Base-by-base conservation (phyloP, 2,888 invertebrate species). In the Ichneumoninae sp. region DNA sequence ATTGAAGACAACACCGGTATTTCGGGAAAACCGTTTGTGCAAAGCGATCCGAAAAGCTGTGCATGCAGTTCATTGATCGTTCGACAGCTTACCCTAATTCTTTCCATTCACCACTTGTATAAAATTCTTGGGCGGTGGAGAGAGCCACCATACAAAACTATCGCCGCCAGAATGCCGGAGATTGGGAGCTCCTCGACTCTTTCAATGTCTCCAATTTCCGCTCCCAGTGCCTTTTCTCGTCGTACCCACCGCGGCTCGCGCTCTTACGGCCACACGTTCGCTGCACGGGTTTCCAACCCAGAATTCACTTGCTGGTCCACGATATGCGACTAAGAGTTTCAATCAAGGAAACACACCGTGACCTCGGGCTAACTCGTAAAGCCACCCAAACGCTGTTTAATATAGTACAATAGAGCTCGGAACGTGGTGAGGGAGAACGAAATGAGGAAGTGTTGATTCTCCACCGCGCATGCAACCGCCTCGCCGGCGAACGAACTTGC, bases 331-430 rank as follows among this genome's bases (percentile, higher is more conserved):
- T 66, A 76, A 84, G 86, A 89, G 89, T 88, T 90, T 90, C 90
- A 90, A 90, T 90, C 90, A 90, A 90, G 89, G 89, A 89, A 89
- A 88, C 84, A 69, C 52, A 33, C 80, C 69, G 86, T 79, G 82
- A 81, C 78, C 83, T 74, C 54, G 26, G 16, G 71, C 79, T 70
- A 83, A 72, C 85, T 84, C 86, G 83, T 89, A 87, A 88, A 89
- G 84, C 82, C 13, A 33, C 62, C 33, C 57, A 75, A 66, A 50
- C 40, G 26, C 26, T 71, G 50, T 36, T 79, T 40, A 65, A 40
- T 44, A 40, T 50, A 33, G 22, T 36, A 19, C 52, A 36, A 71
- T 30, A 30, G 26, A 60, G 26, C 50, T 30, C 19, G 60, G 30
- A 69, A 13, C 10, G 44, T 30, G 52, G 50, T 36, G 50, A 75